phyloP scores from a whole-genome alignment of 2,113 vertebrate genomes.

The sheep (Ovis aries) region DNA sequence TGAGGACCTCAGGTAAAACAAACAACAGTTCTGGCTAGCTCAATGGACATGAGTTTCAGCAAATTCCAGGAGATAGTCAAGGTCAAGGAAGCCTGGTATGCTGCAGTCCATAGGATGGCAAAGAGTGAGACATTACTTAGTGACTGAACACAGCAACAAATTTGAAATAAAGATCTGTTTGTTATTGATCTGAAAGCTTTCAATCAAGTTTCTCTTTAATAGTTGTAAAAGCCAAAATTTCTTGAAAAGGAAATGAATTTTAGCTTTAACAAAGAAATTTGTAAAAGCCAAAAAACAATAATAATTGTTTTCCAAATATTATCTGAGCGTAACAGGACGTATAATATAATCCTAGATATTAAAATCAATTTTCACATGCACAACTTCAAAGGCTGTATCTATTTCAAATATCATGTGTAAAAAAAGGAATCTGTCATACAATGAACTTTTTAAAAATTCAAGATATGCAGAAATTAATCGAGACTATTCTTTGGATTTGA shows the following conservation, averaged over 20 bases:
- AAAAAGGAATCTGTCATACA: constrained; percentile 43
- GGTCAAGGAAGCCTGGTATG: not conserved
- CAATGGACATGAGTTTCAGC: not conserved
- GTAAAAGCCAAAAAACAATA: not conserved
- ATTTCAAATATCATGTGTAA: constrained; percentile 42
- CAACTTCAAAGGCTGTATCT: constrained; percentile 21
- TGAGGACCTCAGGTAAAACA: not conserved
- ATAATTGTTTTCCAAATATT: not conserved
- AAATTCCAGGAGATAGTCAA: not conserved
- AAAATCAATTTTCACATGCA: constrained; percentile 15
- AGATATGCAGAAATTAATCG: constrained; percentile 53
- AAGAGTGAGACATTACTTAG: not conserved
- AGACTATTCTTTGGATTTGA: constrained; percentile 47
- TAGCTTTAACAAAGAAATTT: not conserved
- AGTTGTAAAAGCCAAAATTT: not conserved
- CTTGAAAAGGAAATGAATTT: not conserved
- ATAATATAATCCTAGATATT: not conserved
- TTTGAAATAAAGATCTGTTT: not conserved
- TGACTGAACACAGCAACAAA: not conserved
- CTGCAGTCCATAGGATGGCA: not conserved
- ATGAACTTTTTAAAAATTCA: constrained; percentile 50
- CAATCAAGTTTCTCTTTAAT: not conserved
- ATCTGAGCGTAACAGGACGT: not conserved
- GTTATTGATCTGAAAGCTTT: not conserved
- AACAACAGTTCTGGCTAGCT: not conserved